phyloP scores from a whole-genome alignment of 1,140 invertebrate genomes.

The Trinorchestia longiramus region DNA sequence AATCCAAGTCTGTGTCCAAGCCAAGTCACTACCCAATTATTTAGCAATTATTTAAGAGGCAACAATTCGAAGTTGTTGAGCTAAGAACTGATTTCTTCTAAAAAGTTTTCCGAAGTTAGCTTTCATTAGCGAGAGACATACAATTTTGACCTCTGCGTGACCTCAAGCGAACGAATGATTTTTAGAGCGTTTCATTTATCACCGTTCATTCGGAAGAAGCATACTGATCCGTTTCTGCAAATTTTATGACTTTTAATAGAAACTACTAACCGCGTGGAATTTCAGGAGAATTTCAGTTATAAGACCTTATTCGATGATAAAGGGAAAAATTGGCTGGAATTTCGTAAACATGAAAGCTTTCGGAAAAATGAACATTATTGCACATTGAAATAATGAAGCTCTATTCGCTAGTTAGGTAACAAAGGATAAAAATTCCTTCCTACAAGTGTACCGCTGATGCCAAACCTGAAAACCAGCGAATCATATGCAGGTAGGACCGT shows the following conservation, averaged over 20 bases:
- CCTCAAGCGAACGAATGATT: neutral
- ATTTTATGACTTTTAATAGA: neutral
- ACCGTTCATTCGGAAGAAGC: neutral
- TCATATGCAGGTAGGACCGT: neutral
- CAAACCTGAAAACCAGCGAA: neutral
- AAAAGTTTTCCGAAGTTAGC: neutral
- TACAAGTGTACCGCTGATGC: neutral
- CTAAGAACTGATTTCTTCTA: neutral
- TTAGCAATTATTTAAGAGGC: neutral
- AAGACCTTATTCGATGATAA: neutral
- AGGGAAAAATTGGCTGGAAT: neutral
- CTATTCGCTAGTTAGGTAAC: neutral
- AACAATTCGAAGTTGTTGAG: neutral
- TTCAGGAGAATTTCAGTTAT: neutral
- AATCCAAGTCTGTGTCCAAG: neutral
- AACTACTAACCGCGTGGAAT: neutral
- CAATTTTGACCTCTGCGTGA: neutral
- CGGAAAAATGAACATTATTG: neutral
- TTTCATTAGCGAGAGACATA: neutral
- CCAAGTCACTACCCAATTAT: neutral
- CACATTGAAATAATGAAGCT: neutral
- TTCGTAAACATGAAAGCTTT: neutral
- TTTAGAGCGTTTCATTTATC: neutral
- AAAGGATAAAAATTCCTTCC: neutral
- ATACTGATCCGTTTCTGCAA: neutral